These are phyloP conservation scores for Gobiocypris rarus DNA, from an alignment of 2,113 vertebrate species.

Conservation along the genomic window DNA sequence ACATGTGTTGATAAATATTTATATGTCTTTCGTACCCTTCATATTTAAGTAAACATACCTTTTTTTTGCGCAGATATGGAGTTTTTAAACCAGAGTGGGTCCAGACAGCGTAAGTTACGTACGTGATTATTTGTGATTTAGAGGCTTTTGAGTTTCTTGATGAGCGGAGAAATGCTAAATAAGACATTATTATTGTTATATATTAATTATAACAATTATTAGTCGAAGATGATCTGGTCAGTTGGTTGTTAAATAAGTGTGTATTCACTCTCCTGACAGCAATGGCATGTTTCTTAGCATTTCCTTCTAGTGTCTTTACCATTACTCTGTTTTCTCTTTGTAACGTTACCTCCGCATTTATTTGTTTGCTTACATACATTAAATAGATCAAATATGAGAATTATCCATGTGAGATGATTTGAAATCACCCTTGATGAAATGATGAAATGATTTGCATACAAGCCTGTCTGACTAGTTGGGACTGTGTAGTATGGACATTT, in stretches of 20 bases:
- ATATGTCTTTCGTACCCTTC: neutral
- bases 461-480: neutral
- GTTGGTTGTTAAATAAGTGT: neutral
- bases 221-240: too few relatives aligned
- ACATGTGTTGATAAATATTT: slow-evolving; percentile 2
- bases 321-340: neutral
- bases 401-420: neutral
- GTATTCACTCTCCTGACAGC: neutral
- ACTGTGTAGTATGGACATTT: neutral
- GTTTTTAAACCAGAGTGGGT: slow-evolving; percentile 69
- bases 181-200: too few relatives aligned
- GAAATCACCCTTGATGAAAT: neutral
- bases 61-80: slow-evolving; percentile 65
- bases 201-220: too few relatives aligned
- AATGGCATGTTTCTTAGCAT: neutral
- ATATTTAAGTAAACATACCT: neutral
- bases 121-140: slow-evolving; percentile 53
- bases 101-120: slow-evolving; percentile 81
- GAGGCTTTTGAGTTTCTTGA: neutral
- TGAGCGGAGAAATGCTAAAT: neutral
- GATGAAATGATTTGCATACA: too few relatives aligned
- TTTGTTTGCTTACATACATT: neutral
- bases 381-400: neutral
- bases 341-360: too few relatives aligned
- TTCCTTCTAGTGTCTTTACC: neutral